Evolutionary conservation across 2,113 vertebrate genomes (phyloP).

Genomic region (Gymnorhina tibicen): DNA sequence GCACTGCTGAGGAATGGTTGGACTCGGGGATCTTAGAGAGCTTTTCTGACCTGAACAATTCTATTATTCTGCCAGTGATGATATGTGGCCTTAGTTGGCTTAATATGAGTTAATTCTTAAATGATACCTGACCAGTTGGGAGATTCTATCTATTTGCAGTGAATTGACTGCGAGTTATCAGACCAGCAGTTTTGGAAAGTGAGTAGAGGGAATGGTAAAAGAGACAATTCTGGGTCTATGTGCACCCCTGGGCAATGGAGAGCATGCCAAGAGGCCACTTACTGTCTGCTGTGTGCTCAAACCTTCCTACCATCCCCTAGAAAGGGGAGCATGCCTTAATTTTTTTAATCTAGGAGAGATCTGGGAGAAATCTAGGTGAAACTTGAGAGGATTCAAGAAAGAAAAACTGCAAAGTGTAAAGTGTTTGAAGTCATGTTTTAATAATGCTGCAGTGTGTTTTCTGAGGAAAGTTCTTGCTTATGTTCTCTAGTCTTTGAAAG

Average conservation of each 20-base stretch:
- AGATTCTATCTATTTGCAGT: neutral
- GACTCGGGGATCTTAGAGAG: neutral
- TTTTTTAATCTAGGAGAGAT: neutral
- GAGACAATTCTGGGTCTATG: rapidly evolving
- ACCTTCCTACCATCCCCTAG: neutral
- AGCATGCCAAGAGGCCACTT: neutral
- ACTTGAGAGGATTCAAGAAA: neutral
- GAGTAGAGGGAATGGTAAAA: neutral
- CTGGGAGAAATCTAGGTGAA: neutral
- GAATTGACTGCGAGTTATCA: neutral
- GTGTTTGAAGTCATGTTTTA: neutral
- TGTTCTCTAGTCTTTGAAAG: neutral
- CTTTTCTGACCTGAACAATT: neutral
- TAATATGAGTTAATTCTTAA: neutral
- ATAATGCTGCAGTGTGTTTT: neutral
- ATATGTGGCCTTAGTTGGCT: neutral
- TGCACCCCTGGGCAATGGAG: neutral
- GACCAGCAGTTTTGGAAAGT: neutral
- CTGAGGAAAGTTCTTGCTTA: neutral
- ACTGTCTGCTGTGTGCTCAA: neutral
- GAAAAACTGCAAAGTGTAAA: neutral
- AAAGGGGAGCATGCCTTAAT: neutral
- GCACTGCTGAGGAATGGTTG: neutral
- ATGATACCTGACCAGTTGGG: neutral
- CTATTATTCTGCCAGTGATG: neutral